Evolutionary conservation across 2,113 vertebrate genomes (phyloP).

Genomic region (Leuciscus idus): DNA sequence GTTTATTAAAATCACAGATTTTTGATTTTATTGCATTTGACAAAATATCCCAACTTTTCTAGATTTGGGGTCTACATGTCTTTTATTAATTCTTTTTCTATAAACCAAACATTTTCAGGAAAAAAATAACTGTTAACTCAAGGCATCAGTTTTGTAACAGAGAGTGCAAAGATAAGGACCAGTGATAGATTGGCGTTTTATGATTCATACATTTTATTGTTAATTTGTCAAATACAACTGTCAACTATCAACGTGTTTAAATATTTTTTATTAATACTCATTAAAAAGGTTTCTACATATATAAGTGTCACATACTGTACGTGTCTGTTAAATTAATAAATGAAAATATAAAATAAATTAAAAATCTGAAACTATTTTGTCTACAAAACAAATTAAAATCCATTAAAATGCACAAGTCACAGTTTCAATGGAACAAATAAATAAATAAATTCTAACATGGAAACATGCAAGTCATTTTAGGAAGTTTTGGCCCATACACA

Average conservation of each 20-base stretch:
- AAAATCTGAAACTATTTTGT: neutral
- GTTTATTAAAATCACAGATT: no score
- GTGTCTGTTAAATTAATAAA: neutral
- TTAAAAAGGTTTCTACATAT: neutral
- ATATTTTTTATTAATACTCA: neutral
- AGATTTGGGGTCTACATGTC: no score
- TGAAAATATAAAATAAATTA: neutral
- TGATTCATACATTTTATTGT: neutral
- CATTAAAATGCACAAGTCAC: neutral
- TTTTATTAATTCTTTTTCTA: no score
- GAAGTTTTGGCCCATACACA: conserved; percentile 59
- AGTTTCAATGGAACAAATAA: neutral
- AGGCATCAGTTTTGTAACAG: neutral
- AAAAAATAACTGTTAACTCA: no score
- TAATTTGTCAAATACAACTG: neutral
- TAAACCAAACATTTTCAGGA: no score
- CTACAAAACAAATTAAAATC: neutral
- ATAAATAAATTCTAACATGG: neutral
- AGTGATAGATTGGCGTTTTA: neutral
- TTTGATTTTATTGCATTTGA: no score
- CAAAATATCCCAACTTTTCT: no score
- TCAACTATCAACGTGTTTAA: neutral
- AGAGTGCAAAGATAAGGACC: neutral
- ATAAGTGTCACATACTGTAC: neutral
- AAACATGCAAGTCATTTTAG: neutral